Evolutionary conservation across 2,888 invertebrate genomes (phyloP).

Genomic region (Abrostola tripartita): DNA sequence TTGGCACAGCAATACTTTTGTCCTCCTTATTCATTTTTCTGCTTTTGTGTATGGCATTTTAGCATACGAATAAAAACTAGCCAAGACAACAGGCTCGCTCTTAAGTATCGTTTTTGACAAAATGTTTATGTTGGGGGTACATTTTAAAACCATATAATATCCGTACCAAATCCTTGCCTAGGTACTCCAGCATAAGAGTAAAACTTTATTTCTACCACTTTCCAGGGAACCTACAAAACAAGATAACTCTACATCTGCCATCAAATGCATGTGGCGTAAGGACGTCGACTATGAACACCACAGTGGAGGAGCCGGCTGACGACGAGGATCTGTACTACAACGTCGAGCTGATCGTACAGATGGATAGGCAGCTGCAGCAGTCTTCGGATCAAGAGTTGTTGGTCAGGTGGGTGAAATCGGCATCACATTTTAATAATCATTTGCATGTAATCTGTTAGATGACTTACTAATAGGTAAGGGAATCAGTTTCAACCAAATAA

Average conservation of each 20-base stretch:
- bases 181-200: background rate
- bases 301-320: slow-evolving; percentile 74
- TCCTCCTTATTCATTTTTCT: background rate
- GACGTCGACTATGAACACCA: slow-evolving; percentile 82
- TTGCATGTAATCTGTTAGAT: too few species aligned
- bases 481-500: too few species aligned
- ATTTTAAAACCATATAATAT: too few species aligned
- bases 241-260: slow-evolving; percentile 86
- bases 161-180: too few species aligned
- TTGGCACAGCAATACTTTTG: too few species aligned
- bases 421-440: background rate
- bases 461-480: background rate
- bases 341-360: slow-evolving; percentile 91
- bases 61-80: background rate
- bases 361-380: slow-evolving; percentile 92
- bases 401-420: slow-evolving; percentile 74
- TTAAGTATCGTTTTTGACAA: too few species aligned
- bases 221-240: slow-evolving; percentile 81
- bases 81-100: too few species aligned
- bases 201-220: slow-evolving; percentile 18
- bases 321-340: slow-evolving; percentile 89
- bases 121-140: too few species aligned
- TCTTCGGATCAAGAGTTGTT: slow-evolving; percentile 91
- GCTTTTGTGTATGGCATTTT: background rate
- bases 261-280: slow-evolving; percentile 92